Conservation (phyloP, 2,888 invertebrate species). For the Tribolium freemani region DNA sequence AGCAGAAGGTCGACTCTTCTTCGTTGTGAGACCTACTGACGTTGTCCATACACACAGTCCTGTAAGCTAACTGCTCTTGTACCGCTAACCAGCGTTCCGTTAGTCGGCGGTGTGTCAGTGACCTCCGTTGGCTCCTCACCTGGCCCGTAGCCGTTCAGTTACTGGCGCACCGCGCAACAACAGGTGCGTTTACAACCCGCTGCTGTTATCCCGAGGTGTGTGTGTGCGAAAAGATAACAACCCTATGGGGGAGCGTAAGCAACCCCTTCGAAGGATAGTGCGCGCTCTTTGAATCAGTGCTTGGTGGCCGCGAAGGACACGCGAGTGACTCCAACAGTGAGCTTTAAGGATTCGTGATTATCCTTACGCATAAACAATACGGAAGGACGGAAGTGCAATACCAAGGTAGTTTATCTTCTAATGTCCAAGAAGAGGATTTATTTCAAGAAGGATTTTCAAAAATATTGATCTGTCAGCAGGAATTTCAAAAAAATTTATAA, state of each 20-base stretch:
- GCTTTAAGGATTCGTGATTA: not conserved
- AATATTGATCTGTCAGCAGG: no score
- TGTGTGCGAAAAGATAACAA: conserved; percentile 1
- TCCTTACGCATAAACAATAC: conserved; percentile 4
- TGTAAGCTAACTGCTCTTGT: conserved; percentile 69
- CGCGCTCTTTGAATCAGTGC: conserved; percentile 25
- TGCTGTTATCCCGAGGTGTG: conserved; percentile 18
- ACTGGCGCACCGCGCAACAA: conserved; percentile 66
- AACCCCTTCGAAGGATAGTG: conserved; percentile 22
- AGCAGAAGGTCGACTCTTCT: conserved; percentile 41
- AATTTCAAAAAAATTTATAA: no score
- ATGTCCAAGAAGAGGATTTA: not conserved
- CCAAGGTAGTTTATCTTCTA: conserved; percentile 1
- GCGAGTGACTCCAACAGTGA: conserved; percentile 6
- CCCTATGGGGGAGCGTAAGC: conserved; percentile 19
- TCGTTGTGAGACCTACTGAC: conserved; percentile 39
- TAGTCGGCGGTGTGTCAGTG: conserved; percentile 66
- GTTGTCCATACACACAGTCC: conserved; percentile 66
- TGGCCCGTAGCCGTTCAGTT: conserved; percentile 65
- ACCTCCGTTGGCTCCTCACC: conserved; percentile 67
- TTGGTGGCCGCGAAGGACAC: conserved; percentile 17
- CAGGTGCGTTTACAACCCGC: conserved; percentile 63
- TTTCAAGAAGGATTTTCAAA: no score
- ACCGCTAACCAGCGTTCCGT: conserved; percentile 66
- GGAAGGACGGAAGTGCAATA: not conserved